A percentile compares a stretch with the other conserved stretches of the same genome.
Conservation (phyloP, 2,797 vertebrate genomes). For the Bucorvus abyssinicus region DNA sequence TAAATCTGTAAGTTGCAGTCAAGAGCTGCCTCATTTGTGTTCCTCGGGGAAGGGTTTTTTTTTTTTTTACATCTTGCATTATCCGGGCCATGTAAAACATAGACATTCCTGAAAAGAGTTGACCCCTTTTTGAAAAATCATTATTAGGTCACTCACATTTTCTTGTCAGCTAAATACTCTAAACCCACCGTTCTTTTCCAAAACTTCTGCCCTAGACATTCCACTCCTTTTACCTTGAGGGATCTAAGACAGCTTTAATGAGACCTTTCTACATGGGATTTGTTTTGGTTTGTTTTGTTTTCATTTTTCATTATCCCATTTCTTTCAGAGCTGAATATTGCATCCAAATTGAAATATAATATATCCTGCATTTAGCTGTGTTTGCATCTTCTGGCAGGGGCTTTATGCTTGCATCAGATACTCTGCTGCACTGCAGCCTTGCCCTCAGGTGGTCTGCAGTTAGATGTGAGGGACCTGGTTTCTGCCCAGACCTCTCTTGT, state of each 20-base stretch:
- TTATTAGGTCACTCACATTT: background rate
- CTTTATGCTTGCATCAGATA: background rate
- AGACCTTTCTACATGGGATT: background rate
- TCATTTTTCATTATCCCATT: background rate
- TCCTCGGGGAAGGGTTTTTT: rapidly evolving
- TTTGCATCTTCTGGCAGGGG: background rate
- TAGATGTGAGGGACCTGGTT: background rate
- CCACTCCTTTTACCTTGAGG: background rate
- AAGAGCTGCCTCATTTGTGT: background rate
- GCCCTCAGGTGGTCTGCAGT: background rate
- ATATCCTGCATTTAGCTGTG: background rate
- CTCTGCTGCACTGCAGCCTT: background rate
- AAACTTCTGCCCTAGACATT: background rate
- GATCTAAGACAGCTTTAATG: background rate
- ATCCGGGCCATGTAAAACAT: background rate
- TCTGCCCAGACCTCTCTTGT: background rate
- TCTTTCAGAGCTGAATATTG: background rate
- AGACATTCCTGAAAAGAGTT: background rate
- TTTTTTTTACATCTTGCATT: background rate
- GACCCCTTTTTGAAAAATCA: background rate
- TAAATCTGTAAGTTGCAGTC: background rate
- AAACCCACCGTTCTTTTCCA: background rate
- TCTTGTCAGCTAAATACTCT: background rate
- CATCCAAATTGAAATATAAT: background rate
- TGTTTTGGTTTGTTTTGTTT: too few species aligned